Base-by-base conservation (phyloP, 1,140 invertebrate species). In the Meloidogyne floridensis region DNA sequence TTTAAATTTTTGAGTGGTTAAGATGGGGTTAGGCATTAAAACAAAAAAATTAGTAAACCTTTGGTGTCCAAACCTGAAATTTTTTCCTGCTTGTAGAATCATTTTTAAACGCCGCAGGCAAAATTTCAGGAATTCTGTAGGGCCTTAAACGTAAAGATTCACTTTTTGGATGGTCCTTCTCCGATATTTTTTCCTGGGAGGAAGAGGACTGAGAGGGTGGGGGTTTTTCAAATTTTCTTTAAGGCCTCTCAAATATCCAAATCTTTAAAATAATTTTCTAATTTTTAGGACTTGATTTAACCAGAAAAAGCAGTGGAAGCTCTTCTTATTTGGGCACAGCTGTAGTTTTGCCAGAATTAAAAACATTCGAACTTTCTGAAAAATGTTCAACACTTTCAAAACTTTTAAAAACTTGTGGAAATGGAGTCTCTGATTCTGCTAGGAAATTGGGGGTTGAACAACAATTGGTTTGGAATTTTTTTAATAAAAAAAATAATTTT, bases 261-360 rank as follows among this genome's bases (percentile, higher is more conserved):
- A 5, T 72, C 53, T 7, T 20, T 8, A 2, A 13, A 51, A n/a
- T 11, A 59, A 69, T 71, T 70, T 20, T 11, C 3, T 1, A 18
- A 72, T 20, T 78, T 78, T 80, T 56, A 80, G 79, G 71, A 11
- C 70, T 80, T 13, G 72, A 80, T 54, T 79, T 80, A 13, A 56
- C 73, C 10, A 79, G 59, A 32, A 72, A 42, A 54, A 59, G 56
- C n/a, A 72, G 10, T 51, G 77, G 20, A 18, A 47, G 77, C 51
- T 72, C 71, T 79, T 74, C 43, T 11, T 54, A 65, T 47, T 56
- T 65, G 13, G 79, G 47, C 4, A 77, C 71, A n/a, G 54, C 74
- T 47, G 79, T 56, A 13, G 59, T 80, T 59, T n/a, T 77, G 18
- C 80, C 73, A 4, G 72, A 77, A 11, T 47, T 65, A 43, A 81